Evolutionary conservation across 1,140 invertebrate genomes (phyloP), one percentile per base, ranked within the genome.

Genomic region (Tetramorium simillimum): DNA sequence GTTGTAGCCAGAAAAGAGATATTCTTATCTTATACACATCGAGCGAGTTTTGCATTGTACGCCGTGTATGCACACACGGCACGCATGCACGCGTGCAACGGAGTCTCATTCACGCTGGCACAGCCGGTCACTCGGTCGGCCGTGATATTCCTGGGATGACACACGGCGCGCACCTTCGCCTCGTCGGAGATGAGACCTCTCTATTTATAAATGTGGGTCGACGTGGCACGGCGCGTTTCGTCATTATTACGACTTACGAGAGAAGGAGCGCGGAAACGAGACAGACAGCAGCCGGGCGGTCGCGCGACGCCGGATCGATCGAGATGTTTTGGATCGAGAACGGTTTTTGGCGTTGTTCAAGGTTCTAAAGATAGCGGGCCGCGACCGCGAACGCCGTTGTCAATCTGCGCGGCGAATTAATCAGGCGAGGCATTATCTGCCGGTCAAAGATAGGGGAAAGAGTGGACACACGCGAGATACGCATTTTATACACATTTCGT

Each of bases 191-290:
- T 88, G 91, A 92, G 89, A 89, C 88, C 92, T 93, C 88, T 93
- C 93, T 94, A 93, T 94, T 94, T 93, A 94, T 94, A 93, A 93
- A 94, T 93, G 88, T 94, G 90, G 93, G 93, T 93, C 92, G 92
- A 89, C 90, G 90, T 90, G 90, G 90, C 90, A 89, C 77, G 62
- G 60, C 69, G 86, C 86, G 91, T 93, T 93, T 93, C 92, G 90
- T 92, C 93, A 94, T 94, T 93, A 92, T 91, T 92, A 92, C 90
- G 91, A 90, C 91, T 92, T 88, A n/a, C 91, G 88, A 70, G 53
- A 21, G 56, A 84, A 73, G 33, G n/a, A n/a, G 56, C 67, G 60
- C 65, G 78, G 81, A 87, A 73, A 86, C 7, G 21, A 58, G 63
- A 24, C 33, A 78, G 56, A 65, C 24, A n/a, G 77, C 77, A 21